Percentiles rank a stretch among this genome's conserved stretches.
Conservation (phyloP, 1,140 invertebrate species). For the Neodiprion lecontei region DNA sequence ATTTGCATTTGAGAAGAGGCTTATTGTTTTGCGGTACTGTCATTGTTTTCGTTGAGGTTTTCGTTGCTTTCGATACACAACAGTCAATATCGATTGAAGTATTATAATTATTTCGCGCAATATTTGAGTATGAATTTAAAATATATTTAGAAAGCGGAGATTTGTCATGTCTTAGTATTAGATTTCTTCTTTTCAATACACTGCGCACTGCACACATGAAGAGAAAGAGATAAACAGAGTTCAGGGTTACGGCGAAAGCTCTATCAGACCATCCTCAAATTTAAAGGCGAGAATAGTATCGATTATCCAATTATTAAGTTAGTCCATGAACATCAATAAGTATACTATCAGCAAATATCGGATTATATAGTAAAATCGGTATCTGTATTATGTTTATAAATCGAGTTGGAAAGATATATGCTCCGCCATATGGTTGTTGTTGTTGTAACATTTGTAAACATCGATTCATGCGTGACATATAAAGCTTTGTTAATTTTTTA, state of each 20-base stretch:
- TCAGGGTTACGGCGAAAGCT: neutral
- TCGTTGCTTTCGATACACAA: no score
- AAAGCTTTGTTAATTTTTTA: constrained; percentile 8
- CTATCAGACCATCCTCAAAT: constrained; percentile 3
- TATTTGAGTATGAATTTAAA: neutral
- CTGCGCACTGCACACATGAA: neutral
- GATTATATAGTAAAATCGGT: neutral
- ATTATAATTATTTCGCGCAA: neutral
- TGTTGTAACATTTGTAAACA: constrained; percentile 12
- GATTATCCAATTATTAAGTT: no score
- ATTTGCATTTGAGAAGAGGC: no score
- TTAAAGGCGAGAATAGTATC: no score
- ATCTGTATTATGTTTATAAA: neutral
- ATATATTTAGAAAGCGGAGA: neutral
- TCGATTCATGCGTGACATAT: constrained; percentile 12
- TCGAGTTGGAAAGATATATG: constrained; percentile 33
- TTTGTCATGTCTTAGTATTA: neutral
- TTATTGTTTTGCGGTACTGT: no score
- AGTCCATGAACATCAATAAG: no score
- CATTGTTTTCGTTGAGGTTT: no score
- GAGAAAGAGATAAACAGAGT: neutral
- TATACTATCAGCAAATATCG: neutral
- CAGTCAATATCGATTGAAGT: neutral
- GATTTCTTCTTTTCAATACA: neutral
- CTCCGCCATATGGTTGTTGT: constrained; percentile 21